Conservation (phyloP, 2,888 invertebrate genomes). For the Scaeva pyrastri region DNA sequence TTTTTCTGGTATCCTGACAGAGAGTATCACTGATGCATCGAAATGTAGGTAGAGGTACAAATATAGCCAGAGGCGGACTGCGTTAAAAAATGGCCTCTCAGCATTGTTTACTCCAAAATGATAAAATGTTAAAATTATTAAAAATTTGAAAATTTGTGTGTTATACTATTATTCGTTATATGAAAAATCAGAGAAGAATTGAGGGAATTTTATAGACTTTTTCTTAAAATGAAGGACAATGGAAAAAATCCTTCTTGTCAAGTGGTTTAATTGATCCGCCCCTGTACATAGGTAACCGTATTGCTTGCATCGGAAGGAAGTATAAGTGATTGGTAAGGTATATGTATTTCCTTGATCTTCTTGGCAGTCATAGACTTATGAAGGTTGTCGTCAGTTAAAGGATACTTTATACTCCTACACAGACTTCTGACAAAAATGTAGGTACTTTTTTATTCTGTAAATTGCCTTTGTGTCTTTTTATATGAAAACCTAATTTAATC, state of each 20-base stretch:
- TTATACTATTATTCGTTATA: too few relatives aligned
- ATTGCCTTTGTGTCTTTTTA: conserved; percentile 21
- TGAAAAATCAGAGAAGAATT: too few relatives aligned
- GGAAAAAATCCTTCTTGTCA: too few relatives aligned
- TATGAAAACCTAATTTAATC: conserved; percentile 12
- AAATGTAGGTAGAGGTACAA: not conserved
- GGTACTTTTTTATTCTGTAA: not conserved
- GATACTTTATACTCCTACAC: conserved; percentile 11
- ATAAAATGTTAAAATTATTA: too few relatives aligned
- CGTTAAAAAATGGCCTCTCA: too few relatives aligned
- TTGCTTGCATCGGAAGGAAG: conserved; percentile 1
- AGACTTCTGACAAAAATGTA: not conserved
- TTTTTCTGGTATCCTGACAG: not conserved
- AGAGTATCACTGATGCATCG: not conserved
- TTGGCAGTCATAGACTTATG: not conserved
- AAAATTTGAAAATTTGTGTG: too few relatives aligned
- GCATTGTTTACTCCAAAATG: too few relatives aligned
- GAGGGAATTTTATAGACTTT: too few relatives aligned
- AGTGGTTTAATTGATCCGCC: too few relatives aligned
- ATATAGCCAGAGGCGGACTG: too few relatives aligned
- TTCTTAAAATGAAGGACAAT: too few relatives aligned
- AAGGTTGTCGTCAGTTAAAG: conserved; percentile 12
- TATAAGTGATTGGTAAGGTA: too few relatives aligned
- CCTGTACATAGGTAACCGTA: not conserved
- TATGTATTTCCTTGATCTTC: not conserved